Conservation (phyloP, 2,888 invertebrate genomes). For the Leucozona laternaria region DNA sequence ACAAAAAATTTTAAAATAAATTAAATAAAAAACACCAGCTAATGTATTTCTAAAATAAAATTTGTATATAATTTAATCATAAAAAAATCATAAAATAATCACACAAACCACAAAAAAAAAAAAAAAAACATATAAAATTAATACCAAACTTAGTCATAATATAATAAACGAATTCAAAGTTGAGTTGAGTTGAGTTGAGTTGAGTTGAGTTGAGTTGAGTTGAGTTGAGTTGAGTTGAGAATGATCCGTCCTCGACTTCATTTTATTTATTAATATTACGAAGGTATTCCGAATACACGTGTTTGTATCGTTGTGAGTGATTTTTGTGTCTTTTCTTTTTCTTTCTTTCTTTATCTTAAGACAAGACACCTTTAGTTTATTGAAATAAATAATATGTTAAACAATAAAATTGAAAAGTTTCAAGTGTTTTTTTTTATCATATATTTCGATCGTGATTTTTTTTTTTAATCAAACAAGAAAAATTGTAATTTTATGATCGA, state of each 20-base stretch:
- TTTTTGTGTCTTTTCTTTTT: neutral
- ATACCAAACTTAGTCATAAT: conserved; percentile 62
- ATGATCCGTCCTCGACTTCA: conserved; percentile 42
- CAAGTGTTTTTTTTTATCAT: conserved; percentile 30
- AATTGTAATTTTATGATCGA: conserved; percentile 58
- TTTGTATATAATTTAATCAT: conserved; percentile 61
- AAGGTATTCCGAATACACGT: conserved; percentile 18
- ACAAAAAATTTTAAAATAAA: conserved; percentile 7
- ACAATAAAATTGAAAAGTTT: conserved; percentile 51
- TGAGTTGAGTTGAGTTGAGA: too few species aligned
- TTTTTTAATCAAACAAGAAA: conserved; percentile 7
- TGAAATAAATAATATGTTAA: conserved; percentile 66
- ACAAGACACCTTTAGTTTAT: neutral
- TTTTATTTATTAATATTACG: conserved; percentile 12
- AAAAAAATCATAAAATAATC: conserved; percentile 56
- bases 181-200: too few species aligned
- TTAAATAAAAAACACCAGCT: conserved; percentile 48
- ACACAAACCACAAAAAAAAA: too few species aligned
- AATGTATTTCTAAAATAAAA: conserved; percentile 69
- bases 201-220: too few species aligned
- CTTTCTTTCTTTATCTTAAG: neutral
- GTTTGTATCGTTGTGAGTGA: conserved; percentile 22
- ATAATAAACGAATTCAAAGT: conserved; percentile 50
- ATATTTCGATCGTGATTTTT: conserved; percentile 12
- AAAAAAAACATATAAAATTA: conserved; percentile 41